A percentile compares a stretch with the other conserved stretches of the same genome.
These are phyloP conservation scores for Cyprinella venusta DNA, from an alignment of 2,797 vertebrate genomes.

Conservation along the genomic window DNA sequence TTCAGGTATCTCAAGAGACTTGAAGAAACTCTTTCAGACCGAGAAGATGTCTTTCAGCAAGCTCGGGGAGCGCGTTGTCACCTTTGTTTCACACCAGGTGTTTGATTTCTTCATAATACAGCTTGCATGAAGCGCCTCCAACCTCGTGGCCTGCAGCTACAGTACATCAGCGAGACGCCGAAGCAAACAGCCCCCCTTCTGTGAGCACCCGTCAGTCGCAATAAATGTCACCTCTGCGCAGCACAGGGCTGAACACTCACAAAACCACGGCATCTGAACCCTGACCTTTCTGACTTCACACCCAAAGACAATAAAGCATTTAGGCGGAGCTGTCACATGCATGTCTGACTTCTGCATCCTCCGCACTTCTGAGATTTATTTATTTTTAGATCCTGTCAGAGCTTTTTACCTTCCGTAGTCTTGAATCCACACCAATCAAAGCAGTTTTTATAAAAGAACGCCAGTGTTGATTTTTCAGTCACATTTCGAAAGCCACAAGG, in stretches of 20 bases:
- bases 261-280: slow-evolving; percentile 35
- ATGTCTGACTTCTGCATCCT: slow-evolving; percentile 3
- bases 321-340: slow-evolving; percentile 11
- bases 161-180: slow-evolving; percentile 30
- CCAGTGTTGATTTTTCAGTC: slow-evolving; percentile 16
- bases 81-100: slow-evolving; percentile 25
- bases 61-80: background rate
- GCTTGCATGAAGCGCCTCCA: slow-evolving; percentile 46
- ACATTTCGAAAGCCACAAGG: background rate
- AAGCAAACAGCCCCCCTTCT: slow-evolving; percentile 43
- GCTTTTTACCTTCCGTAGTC: slow-evolving; percentile 8
- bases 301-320: slow-evolving; percentile 22
- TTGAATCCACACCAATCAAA: background rate
- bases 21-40: background rate
- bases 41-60: slow-evolving; percentile 2
- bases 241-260: slow-evolving; percentile 37
- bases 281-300: slow-evolving; percentile 31
- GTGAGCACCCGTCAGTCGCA: slow-evolving; percentile 52
- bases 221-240: slow-evolving; percentile 33
- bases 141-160: slow-evolving; percentile 45
- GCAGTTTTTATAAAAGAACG: background rate
- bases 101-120: slow-evolving; percentile 48
- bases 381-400: slow-evolving; percentile 23
- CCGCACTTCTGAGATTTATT: background rate
- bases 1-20: slow-evolving; percentile 26